phyloP scores from a whole-genome alignment of 2,797 vertebrate genomes.

The Chelmon rostratus region DNA sequence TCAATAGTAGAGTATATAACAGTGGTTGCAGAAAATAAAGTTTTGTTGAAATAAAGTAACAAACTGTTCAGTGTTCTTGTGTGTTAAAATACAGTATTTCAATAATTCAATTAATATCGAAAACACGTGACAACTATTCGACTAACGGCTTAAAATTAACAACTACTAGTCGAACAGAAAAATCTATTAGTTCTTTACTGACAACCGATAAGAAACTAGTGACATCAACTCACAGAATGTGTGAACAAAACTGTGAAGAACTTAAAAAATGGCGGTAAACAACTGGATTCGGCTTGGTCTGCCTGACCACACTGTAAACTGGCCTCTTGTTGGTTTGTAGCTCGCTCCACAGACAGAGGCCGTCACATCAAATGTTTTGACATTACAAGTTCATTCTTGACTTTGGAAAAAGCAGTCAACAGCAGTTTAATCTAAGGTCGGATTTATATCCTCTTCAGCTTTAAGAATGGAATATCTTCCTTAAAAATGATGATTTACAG shows the following conservation, averaged over 20 bases:
- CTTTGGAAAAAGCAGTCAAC: not conserved
- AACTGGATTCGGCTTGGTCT: not conserved
- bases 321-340: no score
- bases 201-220: slow-evolving; percentile 27
- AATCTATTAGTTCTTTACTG: not conserved
- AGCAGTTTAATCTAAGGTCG: not conserved
- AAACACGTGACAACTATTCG: no score
- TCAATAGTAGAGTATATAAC: no score
- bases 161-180: no score
- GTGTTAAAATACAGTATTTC: no score
- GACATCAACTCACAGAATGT: slow-evolving; percentile 25
- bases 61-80: no score
- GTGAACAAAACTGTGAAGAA: not conserved
- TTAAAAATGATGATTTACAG: slow-evolving; percentile 9
- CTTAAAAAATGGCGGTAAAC: not conserved
- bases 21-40: no score
- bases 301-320: not conserved
- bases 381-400: slow-evolving; percentile 8
- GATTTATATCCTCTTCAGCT: not conserved
- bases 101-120: no score
- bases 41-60: no score
- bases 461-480: not conserved
- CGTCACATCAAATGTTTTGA: not conserved
- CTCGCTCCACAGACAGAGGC: no score
- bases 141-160: no score